Percentiles rank a stretch among this genome's conserved stretches.
Evolutionary conservation across 2,888 invertebrate genomes (phyloP).

Genomic region (Drosophila merina): DNA sequence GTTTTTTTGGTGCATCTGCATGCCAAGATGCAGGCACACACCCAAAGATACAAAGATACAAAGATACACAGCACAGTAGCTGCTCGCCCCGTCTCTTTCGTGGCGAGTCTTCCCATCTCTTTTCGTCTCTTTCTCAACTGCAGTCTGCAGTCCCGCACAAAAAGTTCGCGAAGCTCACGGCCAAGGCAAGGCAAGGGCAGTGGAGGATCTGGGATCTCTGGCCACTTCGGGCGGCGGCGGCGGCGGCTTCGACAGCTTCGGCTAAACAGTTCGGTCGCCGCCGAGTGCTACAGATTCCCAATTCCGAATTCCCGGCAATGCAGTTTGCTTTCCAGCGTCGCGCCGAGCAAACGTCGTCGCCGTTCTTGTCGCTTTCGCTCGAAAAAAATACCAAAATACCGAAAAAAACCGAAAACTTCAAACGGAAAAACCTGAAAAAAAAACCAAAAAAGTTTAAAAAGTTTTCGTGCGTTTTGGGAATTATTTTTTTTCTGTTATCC

Average conservation of each 20-base stretch:
- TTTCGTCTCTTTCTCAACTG: background rate
- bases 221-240: background rate
- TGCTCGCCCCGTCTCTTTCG: slow-evolving; percentile 1
- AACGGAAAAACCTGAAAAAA: slow-evolving; percentile 14
- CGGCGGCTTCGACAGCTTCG: background rate
- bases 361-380: slow-evolving; percentile 48
- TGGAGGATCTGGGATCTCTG: slow-evolving; percentile 22
- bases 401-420: slow-evolving; percentile 16
- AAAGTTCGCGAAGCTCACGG: slow-evolving; percentile 19
- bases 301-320: slow-evolving; percentile 30
- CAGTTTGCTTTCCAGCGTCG: slow-evolving; percentile 76
- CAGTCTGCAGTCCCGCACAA: background rate
- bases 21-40: slow-evolving; percentile 25
- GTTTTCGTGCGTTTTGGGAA: background rate
- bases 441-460: background rate
- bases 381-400: slow-evolving; percentile 2
- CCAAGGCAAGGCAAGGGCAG: slow-evolving; percentile 13
- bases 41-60: slow-evolving; percentile 5
- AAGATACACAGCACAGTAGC: slow-evolving; percentile 58
- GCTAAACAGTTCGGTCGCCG: background rate
- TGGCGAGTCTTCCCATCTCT: background rate
- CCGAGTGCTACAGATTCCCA: slow-evolving; percentile 5
- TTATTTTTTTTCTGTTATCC: slow-evolving; percentile 19
- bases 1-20: slow-evolving; percentile 44
- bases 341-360: slow-evolving; percentile 67